Evolutionary conservation across 2,113 vertebrate genomes (phyloP), one percentile per base, ranked within the genome.

Genomic region (Amazona vittata): DNA sequence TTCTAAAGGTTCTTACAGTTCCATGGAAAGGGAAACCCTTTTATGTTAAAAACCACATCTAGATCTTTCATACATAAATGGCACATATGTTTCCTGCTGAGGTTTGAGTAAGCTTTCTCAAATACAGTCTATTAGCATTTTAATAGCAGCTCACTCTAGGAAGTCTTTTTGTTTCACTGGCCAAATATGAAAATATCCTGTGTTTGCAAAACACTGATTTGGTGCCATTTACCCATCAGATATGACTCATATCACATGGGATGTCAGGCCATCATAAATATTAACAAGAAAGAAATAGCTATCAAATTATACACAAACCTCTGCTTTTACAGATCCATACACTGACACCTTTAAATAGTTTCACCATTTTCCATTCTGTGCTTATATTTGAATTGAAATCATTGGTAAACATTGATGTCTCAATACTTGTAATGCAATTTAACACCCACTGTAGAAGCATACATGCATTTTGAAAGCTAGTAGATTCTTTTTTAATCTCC

Each of bases 61-160:
- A 92, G 67, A 63, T 70, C 49, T 80, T 70, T 77, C 33, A 22
- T n/a, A 22, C 35, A 68, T 74, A 92, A 92, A 77, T 76, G 57
- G 62, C 91, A 53, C 67, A 2, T 81, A 5, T 26, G 47, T 78
- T 94, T 89, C 89, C 77, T 83, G 86, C 89, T 91, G 89, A 71
- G 91, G 69, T 86, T 83, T 94, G 91, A 87, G 49, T 59, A 93
- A 95, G 85, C 47, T 87, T 79, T 67, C 65, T 85, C 88, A 76
- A 53, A 84, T 33, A 80, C 49, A 68, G 12, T 39, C 53, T 83
- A 95, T 96, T 96, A 96, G 68, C 84, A 96, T 96, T 97, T 96
- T 96, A 96, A 96, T 96, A 90, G 71, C 39, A 19, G n/a, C 64
- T 91, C 92, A 19, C 90, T 50, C 93, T 88, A 85, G 92, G 96